Evolutionary conservation across 2,113 vertebrate genomes (phyloP).

Genomic region (Eptesicus fuscus): DNA sequence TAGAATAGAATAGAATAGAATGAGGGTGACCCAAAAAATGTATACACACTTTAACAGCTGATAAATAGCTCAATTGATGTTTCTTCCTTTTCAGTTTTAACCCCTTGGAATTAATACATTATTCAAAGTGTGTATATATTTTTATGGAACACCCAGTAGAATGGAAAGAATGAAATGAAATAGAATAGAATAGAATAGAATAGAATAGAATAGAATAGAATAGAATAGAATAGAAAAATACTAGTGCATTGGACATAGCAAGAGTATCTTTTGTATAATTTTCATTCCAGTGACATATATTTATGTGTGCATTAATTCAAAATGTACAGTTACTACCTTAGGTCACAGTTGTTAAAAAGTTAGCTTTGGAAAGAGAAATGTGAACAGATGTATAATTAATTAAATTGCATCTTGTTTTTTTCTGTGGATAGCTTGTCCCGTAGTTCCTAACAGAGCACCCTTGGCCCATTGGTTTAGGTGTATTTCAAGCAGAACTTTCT

Average conservation of each 20-base stretch:
- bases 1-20: not conserved
- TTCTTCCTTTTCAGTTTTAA: too few species aligned
- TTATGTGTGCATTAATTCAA: not conserved
- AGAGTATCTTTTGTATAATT: not conserved
- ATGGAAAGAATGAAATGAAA: not conserved
- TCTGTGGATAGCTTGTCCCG: not conserved
- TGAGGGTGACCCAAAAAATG: too few species aligned
- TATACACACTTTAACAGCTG: too few species aligned
- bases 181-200: not conserved
- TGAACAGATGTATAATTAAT: not conserved
- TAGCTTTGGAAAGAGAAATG: constrained; percentile 16
- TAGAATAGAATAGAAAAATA: not conserved
- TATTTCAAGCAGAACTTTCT: not conserved
- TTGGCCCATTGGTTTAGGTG: not conserved
- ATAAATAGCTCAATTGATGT: too few species aligned
- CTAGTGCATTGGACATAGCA: not conserved
- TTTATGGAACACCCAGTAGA: not conserved
- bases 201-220: not conserved
- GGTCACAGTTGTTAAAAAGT: not conserved
- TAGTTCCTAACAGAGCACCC: not conserved
- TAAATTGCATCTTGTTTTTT: not conserved
- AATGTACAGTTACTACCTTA: not conserved
- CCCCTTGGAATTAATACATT: too few species aligned
- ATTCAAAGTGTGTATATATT: too few species aligned
- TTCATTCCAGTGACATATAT: not conserved